A percentile compares a stretch with the other conserved stretches of the same genome.
Conservation (phyloP, 2,113 vertebrate genomes). For the Platanista minor region DNA sequence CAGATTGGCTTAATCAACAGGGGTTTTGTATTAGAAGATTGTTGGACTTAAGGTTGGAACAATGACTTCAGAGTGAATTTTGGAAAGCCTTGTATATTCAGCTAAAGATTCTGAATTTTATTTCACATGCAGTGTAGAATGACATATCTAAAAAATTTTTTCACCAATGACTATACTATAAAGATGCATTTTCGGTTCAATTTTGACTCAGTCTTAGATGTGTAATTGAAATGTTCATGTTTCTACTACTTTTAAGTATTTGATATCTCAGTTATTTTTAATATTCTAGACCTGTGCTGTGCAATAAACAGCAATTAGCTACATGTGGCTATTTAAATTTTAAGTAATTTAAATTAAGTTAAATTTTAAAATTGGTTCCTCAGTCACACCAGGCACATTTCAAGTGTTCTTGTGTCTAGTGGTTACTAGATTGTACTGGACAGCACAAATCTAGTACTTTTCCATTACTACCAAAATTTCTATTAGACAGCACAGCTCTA, state of each 20-base stretch:
- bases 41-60: not conserved
- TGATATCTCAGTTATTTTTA: not conserved
- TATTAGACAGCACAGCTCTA: not conserved
- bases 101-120: not conserved
- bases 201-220: not conserved
- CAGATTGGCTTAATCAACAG: not conserved
- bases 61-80: not conserved
- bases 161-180: not conserved
- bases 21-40: not conserved
- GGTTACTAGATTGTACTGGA: not conserved
- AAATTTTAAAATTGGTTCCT: not conserved
- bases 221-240: not conserved
- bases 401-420: not conserved
- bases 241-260: not conserved
- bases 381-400: not conserved
- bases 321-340: not conserved
- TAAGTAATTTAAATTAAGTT: not conserved
- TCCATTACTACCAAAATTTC: not conserved
- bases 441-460: not conserved
- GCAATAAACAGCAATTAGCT: not conserved
- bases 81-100: not conserved
- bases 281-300: not conserved
- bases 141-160: not conserved
- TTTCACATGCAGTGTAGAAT: not conserved
- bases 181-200: not conserved